phyloP scores from a whole-genome alignment of 2,888 invertebrate species.

The Acrocera orbiculus region DNA sequence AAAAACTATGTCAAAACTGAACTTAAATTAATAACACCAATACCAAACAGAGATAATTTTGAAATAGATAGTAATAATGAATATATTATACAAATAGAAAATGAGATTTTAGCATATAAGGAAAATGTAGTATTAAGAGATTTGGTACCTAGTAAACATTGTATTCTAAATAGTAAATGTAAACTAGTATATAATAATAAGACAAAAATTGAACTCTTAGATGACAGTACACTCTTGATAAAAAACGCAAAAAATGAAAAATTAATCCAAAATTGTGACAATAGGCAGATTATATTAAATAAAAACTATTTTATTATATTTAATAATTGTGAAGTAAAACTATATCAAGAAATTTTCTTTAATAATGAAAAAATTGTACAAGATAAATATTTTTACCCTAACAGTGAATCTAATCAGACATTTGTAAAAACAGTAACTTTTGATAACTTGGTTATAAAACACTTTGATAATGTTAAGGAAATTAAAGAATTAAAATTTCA shows the following conservation, averaged over 20 bases:
- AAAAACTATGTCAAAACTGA: constrained; percentile 4
- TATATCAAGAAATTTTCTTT: constrained; percentile 5
- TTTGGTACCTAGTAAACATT: constrained; percentile 4
- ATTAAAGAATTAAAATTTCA: too few relatives aligned
- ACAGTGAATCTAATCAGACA: too few relatives aligned
- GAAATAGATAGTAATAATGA: constrained; percentile 2
- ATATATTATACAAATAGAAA: constrained; percentile 2
- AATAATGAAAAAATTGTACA: neutral
- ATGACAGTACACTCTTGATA: constrained; percentile 5
- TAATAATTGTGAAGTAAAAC: constrained; percentile 9
- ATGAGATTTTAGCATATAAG: constrained; percentile 1
- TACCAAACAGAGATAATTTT: constrained; percentile 1
- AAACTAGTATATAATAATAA: too few relatives aligned
- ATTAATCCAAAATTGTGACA: constrained; percentile 8
- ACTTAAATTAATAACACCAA: constrained; percentile 4
- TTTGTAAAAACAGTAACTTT: too few relatives aligned
- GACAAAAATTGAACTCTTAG: too few relatives aligned
- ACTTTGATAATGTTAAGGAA: too few relatives aligned
- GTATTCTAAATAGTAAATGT: constrained; percentile 3
- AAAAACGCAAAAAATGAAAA: constrained; percentile 4
- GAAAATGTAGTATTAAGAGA: constrained; percentile 1
- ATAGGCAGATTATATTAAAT: constrained; percentile 6
- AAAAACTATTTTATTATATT: constrained; percentile 7
- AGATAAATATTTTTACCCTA: constrained; percentile 1
- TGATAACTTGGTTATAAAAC: too few relatives aligned